Conservation (phyloP, 2,113 vertebrate species). For the Vidua macroura region DNA sequence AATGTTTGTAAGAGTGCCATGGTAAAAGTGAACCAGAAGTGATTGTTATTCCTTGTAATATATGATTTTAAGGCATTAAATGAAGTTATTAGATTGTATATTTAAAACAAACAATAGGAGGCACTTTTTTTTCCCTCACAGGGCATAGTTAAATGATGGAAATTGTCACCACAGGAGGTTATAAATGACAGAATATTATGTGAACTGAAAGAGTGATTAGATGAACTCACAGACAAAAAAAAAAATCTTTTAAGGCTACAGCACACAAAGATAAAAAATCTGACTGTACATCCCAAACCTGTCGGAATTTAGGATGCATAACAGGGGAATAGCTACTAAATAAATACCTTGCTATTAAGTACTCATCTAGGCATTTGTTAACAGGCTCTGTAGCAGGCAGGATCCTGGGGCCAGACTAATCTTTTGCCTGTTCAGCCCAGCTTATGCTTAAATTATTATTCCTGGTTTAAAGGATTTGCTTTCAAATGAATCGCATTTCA, state of each 20-base stretch:
- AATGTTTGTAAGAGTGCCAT: not conserved
- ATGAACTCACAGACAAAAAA: not conserved
- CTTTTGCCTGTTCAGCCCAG: not conserved
- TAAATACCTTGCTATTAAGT: not conserved
- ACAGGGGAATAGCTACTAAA: not conserved
- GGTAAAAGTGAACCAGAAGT: not conserved
- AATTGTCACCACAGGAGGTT: not conserved
- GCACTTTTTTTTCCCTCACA: not conserved
- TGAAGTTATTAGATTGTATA: not conserved
- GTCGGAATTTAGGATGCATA: not conserved
- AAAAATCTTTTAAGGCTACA: not conserved
- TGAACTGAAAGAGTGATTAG: not conserved
- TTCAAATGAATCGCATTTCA: not conserved
- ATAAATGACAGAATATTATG: conserved; percentile 1
- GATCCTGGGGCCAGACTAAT: not conserved
- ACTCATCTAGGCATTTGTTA: not conserved
- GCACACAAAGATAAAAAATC: not conserved
- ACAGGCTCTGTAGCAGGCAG: not conserved
- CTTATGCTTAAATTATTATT: not conserved
- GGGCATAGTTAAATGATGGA: not conserved
- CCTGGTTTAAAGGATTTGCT: not conserved
- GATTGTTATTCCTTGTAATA: not conserved
- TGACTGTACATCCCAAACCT: not conserved
- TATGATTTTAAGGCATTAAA: not conserved
- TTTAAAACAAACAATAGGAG: conserved; percentile 20